A percentile compares a stretch with the other conserved stretches of the same genome.
These are phyloP conservation scores for Teleiodes luculella DNA, from an alignment of 2,888 invertebrate genomes.

Conservation along the genomic window DNA sequence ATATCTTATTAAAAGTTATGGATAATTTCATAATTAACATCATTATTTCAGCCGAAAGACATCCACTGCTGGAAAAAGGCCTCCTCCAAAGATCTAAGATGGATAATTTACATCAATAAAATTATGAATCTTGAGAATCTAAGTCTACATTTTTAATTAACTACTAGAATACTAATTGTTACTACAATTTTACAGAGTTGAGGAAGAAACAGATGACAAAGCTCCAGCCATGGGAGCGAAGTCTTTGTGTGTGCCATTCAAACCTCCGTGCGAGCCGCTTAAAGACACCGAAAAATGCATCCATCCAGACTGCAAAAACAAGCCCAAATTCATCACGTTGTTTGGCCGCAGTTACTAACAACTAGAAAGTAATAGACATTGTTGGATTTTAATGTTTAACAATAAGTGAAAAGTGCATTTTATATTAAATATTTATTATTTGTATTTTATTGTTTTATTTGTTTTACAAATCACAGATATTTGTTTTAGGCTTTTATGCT, in stretches of 20 bases:
- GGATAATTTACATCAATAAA: too few species aligned
- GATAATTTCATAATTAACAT: too few species aligned
- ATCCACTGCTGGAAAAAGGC: too few species aligned
- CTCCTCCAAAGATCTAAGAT: too few species aligned
- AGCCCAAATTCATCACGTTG: conserved; percentile 91
- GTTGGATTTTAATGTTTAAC: not conserved
- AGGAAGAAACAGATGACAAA: conserved; percentile 82
- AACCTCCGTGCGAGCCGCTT: conserved; percentile 84
- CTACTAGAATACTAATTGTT: not conserved
- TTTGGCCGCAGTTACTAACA: conserved; percentile 95
- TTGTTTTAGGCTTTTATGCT: too few species aligned
- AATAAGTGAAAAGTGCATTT: conserved; percentile 10
- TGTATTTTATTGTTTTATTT: not conserved
- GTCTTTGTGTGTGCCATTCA: conserved; percentile 97
- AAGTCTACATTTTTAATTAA: too few species aligned
- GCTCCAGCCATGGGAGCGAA: conserved; percentile 99
- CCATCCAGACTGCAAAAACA: conserved; percentile 88
- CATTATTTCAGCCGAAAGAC: too few species aligned
- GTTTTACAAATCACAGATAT: too few species aligned
- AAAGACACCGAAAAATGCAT: conserved; percentile 86
- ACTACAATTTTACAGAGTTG: conserved; percentile 33
- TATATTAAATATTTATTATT: conserved; percentile 7
- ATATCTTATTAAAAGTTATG: too few species aligned
- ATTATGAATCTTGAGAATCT: too few species aligned
- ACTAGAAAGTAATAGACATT: not conserved